A percentile compares a stretch with the other conserved stretches of the same genome.
Evolutionary conservation across 2,797 vertebrate species (phyloP).

Genomic region (Glyptemys insculpta): DNA sequence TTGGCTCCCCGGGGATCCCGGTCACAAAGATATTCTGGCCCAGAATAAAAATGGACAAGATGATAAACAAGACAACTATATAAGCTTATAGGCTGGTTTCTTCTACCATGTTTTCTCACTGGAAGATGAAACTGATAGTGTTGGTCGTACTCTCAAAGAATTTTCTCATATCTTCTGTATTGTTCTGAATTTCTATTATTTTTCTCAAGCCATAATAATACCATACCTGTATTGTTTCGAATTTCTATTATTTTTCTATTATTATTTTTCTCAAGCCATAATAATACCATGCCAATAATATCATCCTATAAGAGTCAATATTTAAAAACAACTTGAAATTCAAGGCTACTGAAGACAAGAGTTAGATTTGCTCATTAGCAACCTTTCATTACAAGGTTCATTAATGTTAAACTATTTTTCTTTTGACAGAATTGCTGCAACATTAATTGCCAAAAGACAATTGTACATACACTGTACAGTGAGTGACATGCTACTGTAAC

Average conservation of each 20-base stretch:
- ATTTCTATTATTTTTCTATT: no score
- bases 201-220: no score
- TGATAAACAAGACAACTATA: not conserved
- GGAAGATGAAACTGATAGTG: not conserved
- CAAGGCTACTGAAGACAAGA: not conserved
- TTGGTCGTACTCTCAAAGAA: not conserved
- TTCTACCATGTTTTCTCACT: not conserved
- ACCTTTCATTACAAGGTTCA: not conserved
- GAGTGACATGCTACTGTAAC: not conserved
- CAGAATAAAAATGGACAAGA: constrained; percentile 18
- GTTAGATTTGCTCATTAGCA: not conserved
- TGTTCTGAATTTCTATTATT: no score
- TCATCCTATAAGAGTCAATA: not conserved
- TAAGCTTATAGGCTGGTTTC: not conserved
- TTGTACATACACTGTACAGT: not conserved
- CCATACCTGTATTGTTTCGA: no score
- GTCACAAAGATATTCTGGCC: not conserved
- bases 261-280: no score
- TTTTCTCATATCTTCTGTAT: not conserved
- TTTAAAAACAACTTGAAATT: not conserved
- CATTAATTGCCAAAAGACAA: not conserved
- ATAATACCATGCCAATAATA: not conserved
- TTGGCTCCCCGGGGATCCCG: no score
- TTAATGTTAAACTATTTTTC: not conserved
- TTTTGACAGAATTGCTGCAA: not conserved